These are phyloP conservation scores for Salvator merianae DNA, from an alignment of 2,113 vertebrate genomes.

Conservation along the genomic window DNA sequence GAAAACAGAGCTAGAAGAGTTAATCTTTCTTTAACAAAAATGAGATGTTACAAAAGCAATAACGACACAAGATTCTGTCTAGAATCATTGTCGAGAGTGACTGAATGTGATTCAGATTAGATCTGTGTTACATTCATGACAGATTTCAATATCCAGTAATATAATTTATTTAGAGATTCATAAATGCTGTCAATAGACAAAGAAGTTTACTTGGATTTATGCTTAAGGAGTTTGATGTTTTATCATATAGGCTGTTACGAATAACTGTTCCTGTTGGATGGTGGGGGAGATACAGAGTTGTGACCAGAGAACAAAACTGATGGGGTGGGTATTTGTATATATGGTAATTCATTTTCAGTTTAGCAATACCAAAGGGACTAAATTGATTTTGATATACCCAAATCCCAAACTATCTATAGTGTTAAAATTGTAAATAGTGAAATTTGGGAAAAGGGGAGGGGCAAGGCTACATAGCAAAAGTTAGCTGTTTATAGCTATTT, in stretches of 20 bases:
- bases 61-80: neutral
- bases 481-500: constrained; percentile 12
- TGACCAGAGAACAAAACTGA: neutral
- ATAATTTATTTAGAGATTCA: neutral
- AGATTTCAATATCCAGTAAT: constrained; percentile 4
- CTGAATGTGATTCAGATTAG: constrained; percentile 47
- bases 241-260: neutral
- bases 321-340: accelerated
- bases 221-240: neutral
- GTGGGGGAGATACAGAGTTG: neutral
- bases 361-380: no score
- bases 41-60: constrained; percentile 31
- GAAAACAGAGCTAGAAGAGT: constrained; percentile 13
- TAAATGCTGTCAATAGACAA: neutral
- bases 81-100: neutral
- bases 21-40: constrained; percentile 16
- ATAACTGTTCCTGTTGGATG: accelerated
- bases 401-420: no score
- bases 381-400: no score
- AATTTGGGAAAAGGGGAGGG: no score
- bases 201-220: neutral
- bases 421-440: no score
- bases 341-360: accelerated
- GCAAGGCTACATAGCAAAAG: no score
- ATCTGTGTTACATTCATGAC: neutral